A percentile compares a stretch with the other conserved stretches of the same genome.
These are phyloP conservation scores for Ictalurus furcatus DNA, from an alignment of 2,113 vertebrate genomes.

Conservation along the genomic window DNA sequence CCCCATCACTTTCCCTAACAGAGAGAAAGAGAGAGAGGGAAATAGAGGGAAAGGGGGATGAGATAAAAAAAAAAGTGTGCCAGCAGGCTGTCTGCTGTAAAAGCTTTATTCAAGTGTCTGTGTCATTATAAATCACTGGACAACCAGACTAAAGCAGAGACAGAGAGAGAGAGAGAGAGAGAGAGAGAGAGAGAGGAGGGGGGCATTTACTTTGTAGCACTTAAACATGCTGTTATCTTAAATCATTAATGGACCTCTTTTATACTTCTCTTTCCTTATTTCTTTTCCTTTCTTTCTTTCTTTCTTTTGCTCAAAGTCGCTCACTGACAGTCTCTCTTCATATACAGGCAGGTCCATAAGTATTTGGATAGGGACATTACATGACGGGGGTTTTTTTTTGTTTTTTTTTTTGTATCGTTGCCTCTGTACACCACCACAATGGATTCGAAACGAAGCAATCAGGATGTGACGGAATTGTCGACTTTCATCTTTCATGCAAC, in stretches of 20 bases:
- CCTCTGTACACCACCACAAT: no score
- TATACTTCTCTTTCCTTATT: neutral
- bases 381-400: no score
- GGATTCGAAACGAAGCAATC: no score
- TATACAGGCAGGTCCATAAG: no score
- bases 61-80: slow-evolving; percentile 59
- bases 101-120: slow-evolving; percentile 71
- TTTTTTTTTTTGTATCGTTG: no score
- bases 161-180: slow-evolving; percentile 33
- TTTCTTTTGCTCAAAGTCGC: neutral
- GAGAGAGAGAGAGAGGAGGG: neutral
- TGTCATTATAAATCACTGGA: slow-evolving; percentile 78
- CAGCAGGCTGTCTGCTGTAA: slow-evolving; percentile 77
- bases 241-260: neutral
- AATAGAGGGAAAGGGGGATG: slow-evolving; percentile 53
- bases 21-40: slow-evolving; percentile 56
- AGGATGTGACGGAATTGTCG: no score
- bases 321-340: neutral
- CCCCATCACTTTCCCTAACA: slow-evolving; percentile 77
- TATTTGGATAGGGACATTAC: no score
- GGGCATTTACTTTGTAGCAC: slow-evolving; percentile 8
- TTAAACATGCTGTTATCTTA: neutral
- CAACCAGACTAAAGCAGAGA: slow-evolving; percentile 62
- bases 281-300: neutral
- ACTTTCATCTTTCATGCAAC: no score